Evolutionary conservation across 2,113 vertebrate species (phyloP).

Genomic region (Hyperopisus bebe): DNA sequence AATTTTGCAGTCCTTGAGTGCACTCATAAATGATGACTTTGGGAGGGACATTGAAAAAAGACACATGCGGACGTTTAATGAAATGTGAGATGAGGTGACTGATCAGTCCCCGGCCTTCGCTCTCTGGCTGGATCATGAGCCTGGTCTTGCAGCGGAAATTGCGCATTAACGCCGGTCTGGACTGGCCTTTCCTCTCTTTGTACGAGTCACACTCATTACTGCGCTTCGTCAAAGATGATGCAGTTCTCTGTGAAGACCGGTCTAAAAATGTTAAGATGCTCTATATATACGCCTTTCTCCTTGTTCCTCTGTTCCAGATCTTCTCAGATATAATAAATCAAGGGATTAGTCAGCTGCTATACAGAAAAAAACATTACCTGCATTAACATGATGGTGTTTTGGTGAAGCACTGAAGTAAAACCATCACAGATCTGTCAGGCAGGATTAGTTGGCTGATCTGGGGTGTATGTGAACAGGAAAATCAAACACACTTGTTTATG

Average conservation of each 20-base stretch:
- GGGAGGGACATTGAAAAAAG: slow-evolving; percentile 32
- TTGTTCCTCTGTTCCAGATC: slow-evolving; percentile 27
- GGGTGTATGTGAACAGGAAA: background rate
- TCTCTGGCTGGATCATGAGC: background rate
- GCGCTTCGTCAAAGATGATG: slow-evolving; percentile 3
- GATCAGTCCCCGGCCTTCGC: background rate
- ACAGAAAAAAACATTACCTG: slow-evolving; percentile 33
- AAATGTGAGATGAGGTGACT: slow-evolving; percentile 21
- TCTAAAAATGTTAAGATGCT: slow-evolving; percentile 16
- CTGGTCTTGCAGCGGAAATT: background rate
- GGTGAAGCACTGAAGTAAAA: slow-evolving; percentile 28
- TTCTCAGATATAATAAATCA: slow-evolving; percentile 38
- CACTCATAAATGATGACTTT: slow-evolving; percentile 40
- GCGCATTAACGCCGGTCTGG: background rate
- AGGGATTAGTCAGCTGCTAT: slow-evolving; percentile 25
- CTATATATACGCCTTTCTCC: slow-evolving; percentile 20
- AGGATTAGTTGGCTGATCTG: slow-evolving; percentile 28
- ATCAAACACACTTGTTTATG: slow-evolving; percentile 14
- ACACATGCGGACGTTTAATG: slow-evolving; percentile 16
- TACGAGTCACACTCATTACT: background rate
- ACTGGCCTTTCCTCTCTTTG: background rate
- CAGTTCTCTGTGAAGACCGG: background rate
- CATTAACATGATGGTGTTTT: slow-evolving; percentile 34
- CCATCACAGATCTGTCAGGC: slow-evolving; percentile 36
- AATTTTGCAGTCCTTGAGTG: slow-evolving; percentile 49